Base-by-base conservation (phyloP, 2,888 invertebrate genomes). In the Fragum fragum region DNA sequence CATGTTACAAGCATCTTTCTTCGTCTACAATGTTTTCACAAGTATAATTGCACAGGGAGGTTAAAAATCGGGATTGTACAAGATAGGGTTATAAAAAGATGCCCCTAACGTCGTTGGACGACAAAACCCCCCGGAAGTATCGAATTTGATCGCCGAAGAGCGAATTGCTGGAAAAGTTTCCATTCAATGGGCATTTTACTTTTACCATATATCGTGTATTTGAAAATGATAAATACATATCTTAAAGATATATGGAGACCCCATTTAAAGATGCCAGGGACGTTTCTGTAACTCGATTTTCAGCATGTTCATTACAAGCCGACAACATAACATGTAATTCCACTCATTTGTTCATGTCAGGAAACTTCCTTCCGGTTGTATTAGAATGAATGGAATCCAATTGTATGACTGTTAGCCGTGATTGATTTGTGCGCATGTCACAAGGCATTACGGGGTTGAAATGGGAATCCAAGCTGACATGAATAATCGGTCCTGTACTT, bases 291-390 rank as follows among this genome's bases (percentile, higher is more conserved):
- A 85, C 81, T 81, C 66, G 79, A 75, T 85, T 85, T 66, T 80
- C 78, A 72, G 74, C 80, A 68, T 76, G 81, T 86, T 86, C 85
- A 80, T 83, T 86, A 86, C 73, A 52, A 74, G 68, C 66, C 72
- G 72, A 71, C 74, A 69, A 63, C 66, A 68, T 70, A 76, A 81
- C 83, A 73, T 83, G 81, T 86, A 86, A 86, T 86, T 81, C 83
- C 80, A 73, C 83, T 81, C 85, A 86, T 86, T 86, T 86, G 83
- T 86, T 78, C 83, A 81, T 83, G 85, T 86, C 85, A 81, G 77
- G 78, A 66, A 72, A 73, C 76, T 83, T 86, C 82, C 85, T 83
- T 81, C 81, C 76, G 76, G 39, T 61, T 69, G 55, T 71, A 70
- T 75, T 75, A 76, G 72, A 82, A 78, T 76, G 82, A 80, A 80